Evolutionary conservation across 2,113 vertebrate genomes (phyloP).

Genomic region (Phaethon lepturus): DNA sequence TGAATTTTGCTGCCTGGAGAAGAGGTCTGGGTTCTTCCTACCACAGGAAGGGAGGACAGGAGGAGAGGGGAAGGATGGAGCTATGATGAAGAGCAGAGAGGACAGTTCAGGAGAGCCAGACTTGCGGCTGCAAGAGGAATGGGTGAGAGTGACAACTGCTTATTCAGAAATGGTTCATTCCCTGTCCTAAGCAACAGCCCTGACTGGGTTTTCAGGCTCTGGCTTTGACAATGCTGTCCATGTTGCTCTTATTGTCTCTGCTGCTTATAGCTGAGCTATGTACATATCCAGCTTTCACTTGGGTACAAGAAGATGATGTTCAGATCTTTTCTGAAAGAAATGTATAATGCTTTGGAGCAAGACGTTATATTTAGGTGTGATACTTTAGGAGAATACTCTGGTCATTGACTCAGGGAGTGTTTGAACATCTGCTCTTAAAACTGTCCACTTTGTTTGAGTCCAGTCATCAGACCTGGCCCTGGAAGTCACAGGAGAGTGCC

Average conservation of each 20-base stretch:
- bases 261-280: not conserved
- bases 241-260: not conserved
- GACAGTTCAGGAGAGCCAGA: not conserved
- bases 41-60: not conserved
- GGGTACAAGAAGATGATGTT: not conserved
- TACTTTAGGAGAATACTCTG: not conserved
- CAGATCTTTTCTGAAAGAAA: not conserved
- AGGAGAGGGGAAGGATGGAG: not conserved
- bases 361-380: not conserved
- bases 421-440: not conserved
- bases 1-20: not conserved
- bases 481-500: accelerated
- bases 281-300: not conserved
- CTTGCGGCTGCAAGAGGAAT: not conserved
- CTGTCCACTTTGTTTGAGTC: not conserved
- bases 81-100: not conserved
- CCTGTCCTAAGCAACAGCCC: not conserved
- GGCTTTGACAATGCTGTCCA: not conserved
- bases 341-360: not conserved
- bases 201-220: not conserved
- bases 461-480: not conserved
- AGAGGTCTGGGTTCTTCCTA: not conserved
- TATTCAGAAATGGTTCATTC: not conserved
- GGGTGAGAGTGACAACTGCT: not conserved
- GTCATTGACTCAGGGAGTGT: not conserved